Evolutionary conservation across 2,888 invertebrate genomes (phyloP).

Genomic region (Neoascia interrupta): DNA sequence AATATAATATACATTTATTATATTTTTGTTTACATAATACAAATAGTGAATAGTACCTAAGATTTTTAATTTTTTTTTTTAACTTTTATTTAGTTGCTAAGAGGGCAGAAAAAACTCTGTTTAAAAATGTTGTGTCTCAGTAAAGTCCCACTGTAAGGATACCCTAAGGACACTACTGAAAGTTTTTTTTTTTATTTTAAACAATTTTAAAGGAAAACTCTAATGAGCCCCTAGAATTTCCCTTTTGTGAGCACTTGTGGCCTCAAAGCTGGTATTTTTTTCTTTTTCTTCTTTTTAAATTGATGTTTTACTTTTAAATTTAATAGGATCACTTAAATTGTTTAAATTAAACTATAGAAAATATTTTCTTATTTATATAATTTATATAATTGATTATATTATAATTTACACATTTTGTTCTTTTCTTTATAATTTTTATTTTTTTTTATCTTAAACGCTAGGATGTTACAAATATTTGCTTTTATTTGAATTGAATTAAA

Average conservation of each 20-base stretch:
- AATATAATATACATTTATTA: slow-evolving; percentile 31
- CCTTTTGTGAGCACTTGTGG: slow-evolving; percentile 52
- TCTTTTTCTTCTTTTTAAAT: too few relatives aligned
- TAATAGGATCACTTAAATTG: too few relatives aligned
- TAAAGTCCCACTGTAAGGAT: slow-evolving; percentile 1
- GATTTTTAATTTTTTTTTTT: slow-evolving; percentile 18
- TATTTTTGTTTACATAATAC: slow-evolving; percentile 18
- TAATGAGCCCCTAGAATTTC: slow-evolving; percentile 65
- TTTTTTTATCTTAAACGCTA: background rate
- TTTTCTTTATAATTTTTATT: slow-evolving; percentile 2
- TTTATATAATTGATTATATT: background rate
- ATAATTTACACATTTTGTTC: slow-evolving; percentile 38
- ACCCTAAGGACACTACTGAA: slow-evolving; percentile 8
- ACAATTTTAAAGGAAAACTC: slow-evolving; percentile 39
- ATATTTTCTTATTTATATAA: slow-evolving; percentile 11
- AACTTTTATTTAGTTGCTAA: slow-evolving; percentile 16
- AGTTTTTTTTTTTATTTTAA: background rate
- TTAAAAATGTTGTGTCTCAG: slow-evolving; percentile 18
- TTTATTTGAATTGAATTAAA: slow-evolving; percentile 11
- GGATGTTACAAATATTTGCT: slow-evolving; percentile 20
- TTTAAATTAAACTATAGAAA: too few relatives aligned
- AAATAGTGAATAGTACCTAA: slow-evolving; percentile 7
- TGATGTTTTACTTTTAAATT: too few relatives aligned
- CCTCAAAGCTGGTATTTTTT: slow-evolving; percentile 30
- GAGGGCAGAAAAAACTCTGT: slow-evolving; percentile 52